Evolutionary conservation across 2,888 invertebrate species (phyloP).

Genomic region (Pseudoips prasinana): DNA sequence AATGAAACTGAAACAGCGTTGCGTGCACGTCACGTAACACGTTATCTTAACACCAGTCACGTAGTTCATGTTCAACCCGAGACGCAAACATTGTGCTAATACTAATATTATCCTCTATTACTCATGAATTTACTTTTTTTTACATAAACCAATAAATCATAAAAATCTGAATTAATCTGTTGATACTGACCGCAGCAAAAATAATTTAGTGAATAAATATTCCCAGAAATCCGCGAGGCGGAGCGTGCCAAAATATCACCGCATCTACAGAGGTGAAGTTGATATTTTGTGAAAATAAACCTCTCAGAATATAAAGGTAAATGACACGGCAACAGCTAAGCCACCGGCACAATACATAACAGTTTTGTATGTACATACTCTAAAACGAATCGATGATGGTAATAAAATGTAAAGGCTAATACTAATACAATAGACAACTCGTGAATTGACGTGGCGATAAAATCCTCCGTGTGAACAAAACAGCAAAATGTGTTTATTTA

Average conservation of each 20-base stretch:
- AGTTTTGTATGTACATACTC: conserved; percentile 3
- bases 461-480: conserved; percentile 16
- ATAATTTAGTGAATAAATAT: conserved; percentile 31
- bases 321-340: conserved; percentile 36
- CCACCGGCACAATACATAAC: conserved; percentile 11
- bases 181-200: conserved; percentile 7
- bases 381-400: conserved; percentile 28
- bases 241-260: conserved; percentile 46
- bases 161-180: no score
- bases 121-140: no score
- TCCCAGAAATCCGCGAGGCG: conserved; percentile 31
- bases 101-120: neutral
- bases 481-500: conserved; percentile 31
- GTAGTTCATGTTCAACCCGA: neutral
- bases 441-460: conserved; percentile 11
- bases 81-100: neutral
- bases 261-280: conserved; percentile 30
- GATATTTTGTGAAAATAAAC: conserved; percentile 42
- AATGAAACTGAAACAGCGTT: conserved; percentile 7
- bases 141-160: no score
- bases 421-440: conserved; percentile 5
- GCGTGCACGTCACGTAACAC: conserved; percentile 1
- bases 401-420: conserved; percentile 7
- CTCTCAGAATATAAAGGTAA: conserved; percentile 52
- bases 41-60: conserved; percentile 2